These are phyloP conservation scores for Protophormia terraenovae DNA, from an alignment of 2,888 invertebrate genomes.

Conservation along the genomic window DNA sequence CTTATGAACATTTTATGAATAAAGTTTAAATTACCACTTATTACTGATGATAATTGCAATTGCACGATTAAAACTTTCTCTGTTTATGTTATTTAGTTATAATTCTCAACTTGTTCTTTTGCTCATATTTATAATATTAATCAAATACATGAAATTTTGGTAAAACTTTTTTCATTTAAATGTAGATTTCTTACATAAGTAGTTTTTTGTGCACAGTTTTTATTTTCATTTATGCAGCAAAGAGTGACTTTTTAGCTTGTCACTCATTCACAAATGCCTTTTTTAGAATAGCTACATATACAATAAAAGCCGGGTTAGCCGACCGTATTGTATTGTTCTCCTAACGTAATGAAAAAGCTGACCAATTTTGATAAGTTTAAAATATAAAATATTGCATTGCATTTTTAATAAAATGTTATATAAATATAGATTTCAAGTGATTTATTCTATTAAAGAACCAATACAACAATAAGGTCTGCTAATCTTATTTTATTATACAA, in stretches of 20 bases:
- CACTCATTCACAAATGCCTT: neutral
- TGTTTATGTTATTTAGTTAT: neutral
- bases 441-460: too few relatives aligned
- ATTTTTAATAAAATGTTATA: too few relatives aligned
- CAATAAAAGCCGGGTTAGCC: too few relatives aligned
- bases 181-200: neutral
- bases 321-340: too few relatives aligned
- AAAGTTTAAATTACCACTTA: neutral
- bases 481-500: too few relatives aligned
- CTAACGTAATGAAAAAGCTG: too few relatives aligned
- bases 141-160: neutral
- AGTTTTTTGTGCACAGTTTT: neutral
- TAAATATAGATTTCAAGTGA: too few relatives aligned
- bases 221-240: neutral
- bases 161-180: neutral
- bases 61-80: neutral
- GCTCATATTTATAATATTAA: neutral
- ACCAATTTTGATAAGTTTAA: too few relatives aligned
- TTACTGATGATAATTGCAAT: neutral
- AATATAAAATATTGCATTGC: too few relatives aligned
- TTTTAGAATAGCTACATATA: too few relatives aligned
- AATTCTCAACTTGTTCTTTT: too few relatives aligned
- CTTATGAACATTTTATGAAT: neutral
- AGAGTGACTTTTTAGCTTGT: neutral
- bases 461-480: too few relatives aligned